A percentile compares a stretch with the other conserved stretches of the same genome.
Evolutionary conservation across 2,113 vertebrate species (phyloP).

Genomic region (Otocyon megalotis): DNA sequence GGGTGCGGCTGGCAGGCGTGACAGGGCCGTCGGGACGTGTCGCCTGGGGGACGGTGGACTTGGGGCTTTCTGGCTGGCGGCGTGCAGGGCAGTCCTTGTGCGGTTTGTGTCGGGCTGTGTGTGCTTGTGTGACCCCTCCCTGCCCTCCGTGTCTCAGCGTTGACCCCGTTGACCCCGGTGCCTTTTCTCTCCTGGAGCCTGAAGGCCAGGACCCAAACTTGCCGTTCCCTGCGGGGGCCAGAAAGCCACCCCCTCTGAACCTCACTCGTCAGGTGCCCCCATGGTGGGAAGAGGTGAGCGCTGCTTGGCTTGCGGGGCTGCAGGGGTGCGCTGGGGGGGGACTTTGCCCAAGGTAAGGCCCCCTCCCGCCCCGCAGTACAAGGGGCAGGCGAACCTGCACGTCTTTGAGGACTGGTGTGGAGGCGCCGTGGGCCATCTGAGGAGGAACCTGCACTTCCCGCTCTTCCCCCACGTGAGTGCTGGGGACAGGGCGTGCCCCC

Average conservation of each 20-base stretch:
- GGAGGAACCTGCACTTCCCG: conserved; percentile 97
- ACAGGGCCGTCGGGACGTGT: fast-evolving
- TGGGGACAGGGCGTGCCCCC: fast-evolving
- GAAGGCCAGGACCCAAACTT: conserved; percentile 65
- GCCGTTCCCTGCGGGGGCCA: conserved; percentile 65
- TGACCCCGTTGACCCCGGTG: neutral
- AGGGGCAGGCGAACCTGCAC: conserved; percentile 96
- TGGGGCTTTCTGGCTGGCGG: fast-evolving
- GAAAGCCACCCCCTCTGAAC: conserved; percentile 78
- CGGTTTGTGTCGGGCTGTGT: fast-evolving
- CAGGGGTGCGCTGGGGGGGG: fast-evolving
- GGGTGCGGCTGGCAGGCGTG: neutral
- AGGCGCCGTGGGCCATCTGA: conserved; percentile 93
- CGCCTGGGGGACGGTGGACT: fast-evolving
- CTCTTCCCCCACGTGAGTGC: conserved; percentile 98
- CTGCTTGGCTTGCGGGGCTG: neutral
- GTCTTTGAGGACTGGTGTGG: conserved; percentile 99
- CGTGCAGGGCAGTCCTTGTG: no score
- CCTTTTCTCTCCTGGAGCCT: conserved; percentile 8
- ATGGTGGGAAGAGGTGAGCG: conserved; percentile 87
- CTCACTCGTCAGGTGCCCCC: conserved; percentile 85
- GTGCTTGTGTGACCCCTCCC: neutral
- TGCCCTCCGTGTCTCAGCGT: neutral
- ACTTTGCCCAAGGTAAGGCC: neutral
- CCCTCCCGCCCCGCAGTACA: conserved; percentile 88